Base-by-base conservation (phyloP, 2,113 vertebrate species). In the Chloebia gouldiae region DNA sequence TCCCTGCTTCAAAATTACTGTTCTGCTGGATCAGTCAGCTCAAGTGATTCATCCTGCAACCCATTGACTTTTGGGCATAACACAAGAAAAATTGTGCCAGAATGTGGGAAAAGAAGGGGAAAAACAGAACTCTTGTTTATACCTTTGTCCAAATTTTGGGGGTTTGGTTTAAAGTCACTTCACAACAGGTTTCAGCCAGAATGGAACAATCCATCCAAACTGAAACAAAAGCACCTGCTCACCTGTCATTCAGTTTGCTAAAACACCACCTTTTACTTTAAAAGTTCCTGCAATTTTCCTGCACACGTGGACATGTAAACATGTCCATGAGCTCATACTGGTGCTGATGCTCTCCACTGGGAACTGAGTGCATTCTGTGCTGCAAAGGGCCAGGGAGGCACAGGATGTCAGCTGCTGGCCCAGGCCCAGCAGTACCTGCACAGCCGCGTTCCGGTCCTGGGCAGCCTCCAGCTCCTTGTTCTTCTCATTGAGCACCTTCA, bases 381-480 rank as follows among this genome's bases (percentile, higher is more conserved):
- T 54, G n/a, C 57, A 47, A 42, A 15, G 60, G 60, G 22, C 45
- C 9, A 64, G 61, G 7, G 27, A 88, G 37, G 3, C 53, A 22
- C 42, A 71, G 25, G 11, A 14, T 82, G 75, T 44, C 33, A 75
- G 10, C 0, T 13, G 33, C 53, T 25, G 0, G 2, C 18, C 49
- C 16, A 12, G 6, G 37, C 33, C 33, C 15, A 13, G 25, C 73
- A 61, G 95, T 98, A 99, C 99, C 98, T 99, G 98, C 81, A 98
- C 64, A 8, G 98, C 95, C n/a, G 96, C 85, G 31, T 94, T 95
- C 60, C 70, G 98, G 28, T 98, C 97, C 77, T 98, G 98, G 31
- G 97, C 92, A 56, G 94, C 93, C 95, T 99, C 99, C 24, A 99
- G 97, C 82, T 99, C 98, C 88, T 97, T 98, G 80, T 98, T 99